phyloP scores from a whole-genome alignment of 2,113 vertebrate genomes.

The Cryptotis parvus region DNA sequence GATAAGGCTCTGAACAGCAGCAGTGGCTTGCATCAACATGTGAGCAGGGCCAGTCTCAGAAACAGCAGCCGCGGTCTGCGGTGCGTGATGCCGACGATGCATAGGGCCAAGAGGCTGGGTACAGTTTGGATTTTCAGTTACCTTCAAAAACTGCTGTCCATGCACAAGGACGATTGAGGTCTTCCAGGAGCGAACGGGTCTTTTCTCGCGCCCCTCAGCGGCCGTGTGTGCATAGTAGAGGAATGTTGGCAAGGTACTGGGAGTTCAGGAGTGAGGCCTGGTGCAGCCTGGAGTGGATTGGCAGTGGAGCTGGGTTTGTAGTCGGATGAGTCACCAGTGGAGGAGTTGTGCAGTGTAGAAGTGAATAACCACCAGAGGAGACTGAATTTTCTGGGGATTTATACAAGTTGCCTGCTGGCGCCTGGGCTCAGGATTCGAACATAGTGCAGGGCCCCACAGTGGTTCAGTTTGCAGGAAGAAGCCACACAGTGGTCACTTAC shows the following conservation, averaged over 20 bases:
- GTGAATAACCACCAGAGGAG: not conserved
- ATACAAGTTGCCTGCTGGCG: not conserved
- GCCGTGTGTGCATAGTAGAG: conserved; percentile 10
- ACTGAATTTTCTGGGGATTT: not conserved
- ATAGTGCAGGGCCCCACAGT: too few relatives aligned
- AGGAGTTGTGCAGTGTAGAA: not conserved
- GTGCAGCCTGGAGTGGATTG: not conserved
- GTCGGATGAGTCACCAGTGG: not conserved
- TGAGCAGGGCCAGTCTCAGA: not conserved
- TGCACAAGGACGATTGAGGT: conserved; percentile 55
- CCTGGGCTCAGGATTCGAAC: not conserved
- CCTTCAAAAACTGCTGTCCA: conserved; percentile 67
- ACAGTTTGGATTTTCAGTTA: conserved; percentile 67
- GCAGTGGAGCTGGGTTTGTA: not conserved
- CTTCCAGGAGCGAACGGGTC: conserved; percentile 15
- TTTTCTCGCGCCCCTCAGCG: not conserved
- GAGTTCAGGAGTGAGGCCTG: not conserved
- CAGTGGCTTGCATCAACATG: conserved; percentile 7
- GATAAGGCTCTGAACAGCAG: conserved; percentile 69
- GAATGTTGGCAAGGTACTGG: not conserved
- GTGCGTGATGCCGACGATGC: too few relatives aligned
- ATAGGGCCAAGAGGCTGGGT: conserved; percentile 70
- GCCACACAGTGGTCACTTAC: too few relatives aligned
- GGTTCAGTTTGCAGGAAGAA: too few relatives aligned
- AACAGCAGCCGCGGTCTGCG: conserved; percentile 56